Base-by-base conservation (phyloP, 2,113 vertebrate genomes). In the Glaucidium brasilianum region DNA sequence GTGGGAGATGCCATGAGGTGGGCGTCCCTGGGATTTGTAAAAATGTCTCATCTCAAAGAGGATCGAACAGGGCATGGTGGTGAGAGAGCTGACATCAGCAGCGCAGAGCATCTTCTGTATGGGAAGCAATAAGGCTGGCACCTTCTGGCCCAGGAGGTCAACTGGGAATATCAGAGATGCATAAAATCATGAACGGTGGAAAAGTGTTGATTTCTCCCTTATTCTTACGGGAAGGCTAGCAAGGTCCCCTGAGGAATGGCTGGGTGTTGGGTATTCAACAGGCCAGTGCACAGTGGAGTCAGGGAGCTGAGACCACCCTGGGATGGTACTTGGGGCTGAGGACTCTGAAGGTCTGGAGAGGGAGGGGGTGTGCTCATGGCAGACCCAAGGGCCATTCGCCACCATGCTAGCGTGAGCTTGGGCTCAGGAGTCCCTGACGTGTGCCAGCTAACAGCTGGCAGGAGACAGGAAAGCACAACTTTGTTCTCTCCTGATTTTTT, bases 361-460 rank as follows among this genome's bases (percentile, higher is more conserved):
- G 37, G 25, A 47, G 60, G 39, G 20, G 55, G 3, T 47, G 23
- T 45, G 27, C n/a, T 69, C 8, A 11, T 32, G 55, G 71, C 39
- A 76, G 29, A 62, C 13, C 39, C 47, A 12, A 22, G 39, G 37
- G 55, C 45, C 16, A 1, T 62, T 76, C 39, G 4, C 25, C 56
- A 25, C 71, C 9, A 10, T 0, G 2, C 29, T 1, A 7, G 76
- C 1, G 5, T 1, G 3, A 64, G 58, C 35, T 56, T 0, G 1
- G 60, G 39, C 52, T 68, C 39, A 10, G 68, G 60, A 41, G 30
- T n/a, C 62, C 29, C 68, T 49, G 60, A 18, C 4, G 1, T 5
- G 17, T 30, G 47, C 22, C 12, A 22, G 53, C 20, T 53, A 52
- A 9, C 30, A 73, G n/a, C n/a, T 64, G 56, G n/a, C 35, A 35